phyloP scores from a whole-genome alignment of 92 coral and sea anemone species.

The Actinostola sp. region DNA sequence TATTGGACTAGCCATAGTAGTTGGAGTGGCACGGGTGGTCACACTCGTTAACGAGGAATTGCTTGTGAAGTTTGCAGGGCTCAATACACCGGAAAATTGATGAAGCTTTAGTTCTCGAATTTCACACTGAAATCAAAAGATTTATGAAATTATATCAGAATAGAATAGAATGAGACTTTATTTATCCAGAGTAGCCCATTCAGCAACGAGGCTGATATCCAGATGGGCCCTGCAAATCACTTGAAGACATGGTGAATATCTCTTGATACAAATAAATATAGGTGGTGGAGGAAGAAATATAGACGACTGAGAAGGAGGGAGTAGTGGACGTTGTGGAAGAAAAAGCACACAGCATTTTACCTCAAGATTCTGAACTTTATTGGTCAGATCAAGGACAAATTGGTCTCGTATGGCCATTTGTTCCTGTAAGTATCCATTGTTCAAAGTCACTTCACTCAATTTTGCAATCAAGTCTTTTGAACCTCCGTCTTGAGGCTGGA shows the following conservation, averaged over 20 bases:
- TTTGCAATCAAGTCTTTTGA: conserved; percentile 91
- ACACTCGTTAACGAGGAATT: neutral
- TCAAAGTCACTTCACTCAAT: conserved; percentile 93
- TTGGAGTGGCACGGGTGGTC: neutral
- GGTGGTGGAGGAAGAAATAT: no score
- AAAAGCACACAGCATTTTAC: conserved; percentile 29
- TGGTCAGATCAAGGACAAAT: conserved; percentile 66
- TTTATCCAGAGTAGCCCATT: no score
- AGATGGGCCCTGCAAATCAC: no score
- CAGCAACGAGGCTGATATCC: no score
- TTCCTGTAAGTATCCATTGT: conserved; percentile 95
- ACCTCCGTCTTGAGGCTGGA: conserved; percentile 83
- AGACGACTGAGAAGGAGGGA: neutral
- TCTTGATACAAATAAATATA: no score
- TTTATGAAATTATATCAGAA: neutral
- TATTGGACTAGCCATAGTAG: conserved; percentile 1
- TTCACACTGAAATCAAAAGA: conserved; percentile 25
- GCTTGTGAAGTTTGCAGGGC: conserved; percentile 16
- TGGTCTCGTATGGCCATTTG: conserved; percentile 93
- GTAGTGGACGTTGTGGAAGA: neutral
- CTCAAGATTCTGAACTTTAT: conserved; percentile 72
- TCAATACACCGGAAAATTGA: conserved; percentile 16
- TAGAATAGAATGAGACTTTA: neutral
- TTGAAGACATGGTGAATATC: no score
- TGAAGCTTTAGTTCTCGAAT: conserved; percentile 28